phyloP scores from a whole-genome alignment of 2,888 invertebrate species.

The Polietes domitor region DNA sequence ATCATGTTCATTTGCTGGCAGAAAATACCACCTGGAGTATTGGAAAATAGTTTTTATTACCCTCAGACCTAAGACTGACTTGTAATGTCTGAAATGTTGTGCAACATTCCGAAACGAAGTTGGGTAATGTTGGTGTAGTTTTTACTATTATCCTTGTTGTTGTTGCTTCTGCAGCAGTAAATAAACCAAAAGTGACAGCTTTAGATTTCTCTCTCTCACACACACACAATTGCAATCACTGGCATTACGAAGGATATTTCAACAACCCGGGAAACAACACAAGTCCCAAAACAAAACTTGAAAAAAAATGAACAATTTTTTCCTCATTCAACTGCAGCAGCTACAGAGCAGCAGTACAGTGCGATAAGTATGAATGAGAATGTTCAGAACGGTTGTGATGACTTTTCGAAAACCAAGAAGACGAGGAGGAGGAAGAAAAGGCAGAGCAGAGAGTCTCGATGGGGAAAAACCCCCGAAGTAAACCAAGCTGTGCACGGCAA shows the following conservation, averaged over 20 bases:
- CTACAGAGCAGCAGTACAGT: neutral
- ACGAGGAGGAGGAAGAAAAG: neutral
- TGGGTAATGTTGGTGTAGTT: neutral
- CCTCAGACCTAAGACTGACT: conserved; percentile 49
- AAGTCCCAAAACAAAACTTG: neutral
- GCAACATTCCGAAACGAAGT: neutral
- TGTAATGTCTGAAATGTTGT: neutral
- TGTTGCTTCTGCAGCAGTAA: conserved; percentile 36
- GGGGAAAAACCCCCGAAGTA: conserved; percentile 18
- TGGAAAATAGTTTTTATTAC: conserved; percentile 57
- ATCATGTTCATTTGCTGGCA: conserved; percentile 30
- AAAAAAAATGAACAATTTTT: neutral
- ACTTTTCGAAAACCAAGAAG: conserved; percentile 8
- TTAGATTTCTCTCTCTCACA: conserved; percentile 44
- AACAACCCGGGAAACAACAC: neutral
- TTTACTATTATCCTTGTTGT: too few relatives aligned
- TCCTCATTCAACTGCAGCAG: neutral
- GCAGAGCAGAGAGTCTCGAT: neutral
- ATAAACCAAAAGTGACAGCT: conserved; percentile 63
- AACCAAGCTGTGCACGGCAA: conserved; percentile 24
- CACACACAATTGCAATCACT: neutral
- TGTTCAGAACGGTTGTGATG: conserved; percentile 54
- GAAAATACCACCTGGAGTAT: conserved; percentile 58
- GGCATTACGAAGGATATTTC: neutral
- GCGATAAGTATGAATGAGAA: conserved; percentile 54